Conservation (phyloP, 2,797 vertebrate genomes). For the Sebastes nivosus region DNA sequence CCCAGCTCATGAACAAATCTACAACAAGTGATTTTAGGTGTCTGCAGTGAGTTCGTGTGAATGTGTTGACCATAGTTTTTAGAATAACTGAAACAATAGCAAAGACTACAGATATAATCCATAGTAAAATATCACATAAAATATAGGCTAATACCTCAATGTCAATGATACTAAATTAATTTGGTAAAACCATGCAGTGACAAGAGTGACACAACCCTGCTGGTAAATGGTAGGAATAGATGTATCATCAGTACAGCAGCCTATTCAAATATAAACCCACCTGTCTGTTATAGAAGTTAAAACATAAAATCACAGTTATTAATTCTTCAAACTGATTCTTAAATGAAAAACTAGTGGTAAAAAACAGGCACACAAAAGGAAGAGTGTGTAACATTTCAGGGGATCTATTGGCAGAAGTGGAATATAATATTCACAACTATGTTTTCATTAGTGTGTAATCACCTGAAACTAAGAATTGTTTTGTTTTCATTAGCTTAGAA, state of each 20-base stretch:
- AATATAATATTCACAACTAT: not conserved
- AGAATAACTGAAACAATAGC: not conserved
- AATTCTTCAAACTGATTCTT: not conserved
- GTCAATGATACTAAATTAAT: not conserved
- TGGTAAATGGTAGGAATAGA: not conserved
- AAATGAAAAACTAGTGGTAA: not conserved
- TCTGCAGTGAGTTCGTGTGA: not conserved
- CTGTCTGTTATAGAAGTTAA: not conserved
- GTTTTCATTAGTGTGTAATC: not conserved
- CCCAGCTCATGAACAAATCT: not conserved
- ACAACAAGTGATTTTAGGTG: not conserved
- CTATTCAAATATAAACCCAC: not conserved
- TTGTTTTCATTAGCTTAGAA: too few species aligned
- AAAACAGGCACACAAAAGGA: not conserved
- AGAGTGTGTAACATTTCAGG: not conserved
- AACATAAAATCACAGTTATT: not conserved
- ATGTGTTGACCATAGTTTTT: not conserved
- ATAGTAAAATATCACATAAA: not conserved
- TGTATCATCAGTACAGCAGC: not conserved
- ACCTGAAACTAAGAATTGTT: too few species aligned
- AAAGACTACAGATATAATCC: too few species aligned
- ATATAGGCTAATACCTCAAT: not conserved
- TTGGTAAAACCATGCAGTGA: not conserved
- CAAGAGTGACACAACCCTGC: not conserved
- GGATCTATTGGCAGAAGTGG: not conserved